A percentile compares a stretch with the other conserved stretches of the same genome.
Evolutionary conservation across 2,888 invertebrate species (phyloP).

Genomic region (Sycophila texana): DNA sequence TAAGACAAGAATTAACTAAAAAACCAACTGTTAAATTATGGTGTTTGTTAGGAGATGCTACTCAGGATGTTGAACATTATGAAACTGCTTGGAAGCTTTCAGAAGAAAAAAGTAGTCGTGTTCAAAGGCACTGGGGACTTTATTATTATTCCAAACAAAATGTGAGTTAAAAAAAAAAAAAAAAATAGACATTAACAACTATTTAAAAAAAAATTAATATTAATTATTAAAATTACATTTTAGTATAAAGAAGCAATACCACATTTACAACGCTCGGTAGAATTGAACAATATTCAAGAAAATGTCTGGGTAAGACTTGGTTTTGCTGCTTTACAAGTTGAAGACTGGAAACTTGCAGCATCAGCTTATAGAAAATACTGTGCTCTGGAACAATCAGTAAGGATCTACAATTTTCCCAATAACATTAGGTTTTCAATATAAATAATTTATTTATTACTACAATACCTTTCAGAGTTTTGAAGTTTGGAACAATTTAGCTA

Average conservation of each 20-base stretch:
- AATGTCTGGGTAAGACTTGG: slow-evolving; percentile 91
- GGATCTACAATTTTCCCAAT: slow-evolving; percentile 19
- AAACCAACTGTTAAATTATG: slow-evolving; percentile 90
- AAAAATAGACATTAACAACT: not conserved
- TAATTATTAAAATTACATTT: slow-evolving; percentile 17
- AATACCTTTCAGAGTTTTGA: slow-evolving; percentile 85
- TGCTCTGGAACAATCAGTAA: slow-evolving; percentile 85
- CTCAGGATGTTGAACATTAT: slow-evolving; percentile 87
- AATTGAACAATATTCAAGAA: slow-evolving; percentile 92
- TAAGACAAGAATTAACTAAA: slow-evolving; percentile 86
- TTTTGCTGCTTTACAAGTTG: slow-evolving; percentile 86
- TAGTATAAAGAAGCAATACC: slow-evolving; percentile 87
- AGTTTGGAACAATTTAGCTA: slow-evolving; percentile 98
- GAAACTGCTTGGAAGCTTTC: slow-evolving; percentile 95
- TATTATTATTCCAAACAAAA: slow-evolving; percentile 84
- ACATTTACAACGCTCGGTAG: slow-evolving; percentile 88
- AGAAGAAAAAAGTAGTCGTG: slow-evolving; percentile 86
- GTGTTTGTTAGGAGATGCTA: slow-evolving; percentile 94
- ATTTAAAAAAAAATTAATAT: not conserved
- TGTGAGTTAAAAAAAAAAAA: slow-evolving; percentile 63
- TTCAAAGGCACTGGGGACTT: slow-evolving; percentile 92
- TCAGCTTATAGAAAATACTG: slow-evolving; percentile 92
- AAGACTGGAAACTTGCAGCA: slow-evolving; percentile 89
- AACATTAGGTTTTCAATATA: not conserved
- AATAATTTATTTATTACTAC: slow-evolving; percentile 66